A percentile compares a stretch with the other conserved stretches of the same genome.
Conservation (phyloP, 2,113 vertebrate species). For the Oxyura jamaicensis region DNA sequence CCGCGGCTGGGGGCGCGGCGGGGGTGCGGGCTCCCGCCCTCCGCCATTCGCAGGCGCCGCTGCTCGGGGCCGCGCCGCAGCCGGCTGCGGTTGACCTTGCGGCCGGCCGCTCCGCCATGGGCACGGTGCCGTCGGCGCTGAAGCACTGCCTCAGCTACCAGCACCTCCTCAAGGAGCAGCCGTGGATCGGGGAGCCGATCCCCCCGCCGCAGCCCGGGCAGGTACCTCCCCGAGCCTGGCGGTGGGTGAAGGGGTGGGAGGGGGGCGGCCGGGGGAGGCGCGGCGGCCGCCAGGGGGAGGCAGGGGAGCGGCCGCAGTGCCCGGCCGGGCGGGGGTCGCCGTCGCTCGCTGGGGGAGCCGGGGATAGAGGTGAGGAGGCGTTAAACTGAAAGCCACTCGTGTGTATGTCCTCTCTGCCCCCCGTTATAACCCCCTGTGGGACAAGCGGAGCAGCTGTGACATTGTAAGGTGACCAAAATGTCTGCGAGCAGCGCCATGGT, state of each 20-base stretch:
- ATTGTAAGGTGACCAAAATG: no score
- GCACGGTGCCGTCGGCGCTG: constrained; percentile 85
- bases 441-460: no score
- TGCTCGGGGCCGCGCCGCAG: background rate
- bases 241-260: background rate
- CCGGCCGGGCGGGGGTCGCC: background rate
- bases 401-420: no score
- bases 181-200: constrained; percentile 81
- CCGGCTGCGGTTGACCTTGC: background rate
- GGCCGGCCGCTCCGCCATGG: constrained; percentile 77
- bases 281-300: background rate
- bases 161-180: constrained; percentile 84
- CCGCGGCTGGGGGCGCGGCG: background rate
- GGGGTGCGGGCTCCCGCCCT: background rate
- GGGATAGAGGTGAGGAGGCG: no score
- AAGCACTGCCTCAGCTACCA: constrained; percentile 92
- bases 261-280: background rate
- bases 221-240: constrained; percentile 35
- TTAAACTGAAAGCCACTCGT: no score
- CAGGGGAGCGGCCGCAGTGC: background rate
- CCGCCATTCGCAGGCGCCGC: background rate
- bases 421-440: no score
- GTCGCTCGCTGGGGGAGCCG: no score
- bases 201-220: constrained; percentile 49
- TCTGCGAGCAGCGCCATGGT: no score